Base-by-base conservation (phyloP, 1,140 invertebrate genomes). In the Drosophila azteca region DNA sequence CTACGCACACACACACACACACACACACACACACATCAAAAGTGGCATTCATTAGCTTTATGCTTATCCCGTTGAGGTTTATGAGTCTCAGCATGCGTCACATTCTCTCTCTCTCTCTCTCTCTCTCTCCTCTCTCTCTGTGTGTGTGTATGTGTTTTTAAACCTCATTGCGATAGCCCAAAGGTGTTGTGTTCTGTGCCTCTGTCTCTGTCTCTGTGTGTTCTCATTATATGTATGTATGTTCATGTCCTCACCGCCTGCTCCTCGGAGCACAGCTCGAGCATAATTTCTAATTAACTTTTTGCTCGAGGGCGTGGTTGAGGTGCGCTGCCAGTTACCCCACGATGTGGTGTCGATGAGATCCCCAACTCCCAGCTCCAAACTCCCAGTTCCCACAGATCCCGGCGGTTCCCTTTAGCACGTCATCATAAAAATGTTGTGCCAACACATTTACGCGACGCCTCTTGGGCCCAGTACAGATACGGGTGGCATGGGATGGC, bases 271-370 rank as follows among this genome's bases (percentile, higher is more conserved):
- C 59, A 49, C 77, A 85, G 73, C 77, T 65, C 73, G 73, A 71
- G 82, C 83, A 87, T 87, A 88, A 87, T 87, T 87, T 87, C 83
- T 87, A 87, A 87, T 87, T 87, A 87, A 87, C 82, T 87, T 87
- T 88, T 76, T 79, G 79, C 83, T 83, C 77, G 53, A 65, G 71
- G 66, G 67, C 67, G 67, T 51, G 13, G 43, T 48, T 20, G 17
- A 35, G 7, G 24, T 31, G 31, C 31, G 8, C 24, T 22, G 44
- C 3, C 13, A 41, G 13, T 35, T 43, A 61, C 8, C 15, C 46
- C n/a, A 55, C 22, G 43, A 46, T 29, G 29, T 43, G 24, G 31
- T 26, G 48, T 49, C 41, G 59, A 41, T 20, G 20, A 29, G 51
- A n/a, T 35, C 31, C 39, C 49, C 24, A 41, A 9, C 6, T 62